Evolutionary conservation across 2,797 vertebrate genomes (phyloP).

Genomic region (Phaenicophaeus curvirostris): DNA sequence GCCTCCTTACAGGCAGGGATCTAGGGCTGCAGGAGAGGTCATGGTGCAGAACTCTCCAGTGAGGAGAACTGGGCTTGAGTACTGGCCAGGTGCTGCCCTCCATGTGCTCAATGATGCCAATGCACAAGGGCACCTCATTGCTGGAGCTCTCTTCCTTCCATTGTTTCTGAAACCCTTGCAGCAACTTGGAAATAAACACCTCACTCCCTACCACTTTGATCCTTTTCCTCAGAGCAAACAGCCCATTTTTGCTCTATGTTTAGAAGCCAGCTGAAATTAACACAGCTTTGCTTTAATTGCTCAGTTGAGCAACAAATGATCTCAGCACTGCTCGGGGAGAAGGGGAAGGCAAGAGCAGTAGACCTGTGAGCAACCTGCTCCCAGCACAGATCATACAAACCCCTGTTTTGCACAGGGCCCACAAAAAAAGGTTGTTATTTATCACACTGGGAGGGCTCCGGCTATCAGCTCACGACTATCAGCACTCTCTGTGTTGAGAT

Average conservation of each 20-base stretch:
- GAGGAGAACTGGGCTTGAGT: not conserved
- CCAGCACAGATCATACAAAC: not conserved
- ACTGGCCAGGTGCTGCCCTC: not conserved
- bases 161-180: constrained; percentile 42
- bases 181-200: constrained; percentile 49
- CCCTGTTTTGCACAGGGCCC: not conserved
- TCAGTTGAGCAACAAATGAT: constrained; percentile 1
- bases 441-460: not conserved
- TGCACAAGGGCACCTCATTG: not conserved
- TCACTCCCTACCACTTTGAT: constrained; percentile 48
- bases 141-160: constrained; percentile 25
- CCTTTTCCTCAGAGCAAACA: constrained; percentile 39
- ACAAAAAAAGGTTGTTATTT: not conserved
- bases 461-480: not conserved
- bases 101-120: not conserved
- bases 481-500: not conserved
- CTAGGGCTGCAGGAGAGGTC: not conserved
- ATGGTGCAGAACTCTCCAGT: not conserved
- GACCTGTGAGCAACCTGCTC: constrained; percentile 5
- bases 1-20: not conserved
- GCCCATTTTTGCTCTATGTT: not conserved
- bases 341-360: not conserved
- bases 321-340: not conserved
- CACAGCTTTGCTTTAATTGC: constrained; percentile 44
- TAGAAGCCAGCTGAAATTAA: constrained; percentile 45